Evolutionary conservation across 2,888 invertebrate genomes (phyloP), one percentile per base, ranked within the genome.

Genomic region (Gisinianus flammeolus): DNA sequence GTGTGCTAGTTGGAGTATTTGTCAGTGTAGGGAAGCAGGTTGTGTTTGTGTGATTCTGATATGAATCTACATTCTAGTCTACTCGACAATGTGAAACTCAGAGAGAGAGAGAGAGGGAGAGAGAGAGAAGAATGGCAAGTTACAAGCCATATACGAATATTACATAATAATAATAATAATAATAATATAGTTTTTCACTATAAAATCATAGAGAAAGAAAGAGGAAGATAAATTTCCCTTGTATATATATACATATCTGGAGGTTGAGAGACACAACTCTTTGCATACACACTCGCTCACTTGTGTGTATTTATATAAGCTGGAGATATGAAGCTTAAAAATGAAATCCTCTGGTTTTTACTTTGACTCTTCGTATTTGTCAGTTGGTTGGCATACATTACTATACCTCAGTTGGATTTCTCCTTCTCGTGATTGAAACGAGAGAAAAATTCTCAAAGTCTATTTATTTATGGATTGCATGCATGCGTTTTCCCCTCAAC

Each of bases 361-460:
- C 54, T 54, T 54, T 54, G 19, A 54, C 54, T 54, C 54, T 16
- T 4, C 54, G 54, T 54, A 54, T 54, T 54, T 54, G 54, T 54
- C 54, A 54, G 54, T 54, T 44, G n/a, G n/a, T n/a, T n/a, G 54
- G 8, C 54, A 54, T 54, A n/a, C n/a, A 54, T 54, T 54, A n/a
- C n/a, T n/a, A n/a, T n/a, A 54, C 54, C 54, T 54, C 54, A n/a
- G 54, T n/a, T n/a, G 66, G 30, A 66, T 66, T 66, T 66, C 66
- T 66, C 66, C 10, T n/a, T n/a, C n/a, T 19, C 28, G 28, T 66
- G 66, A 66, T 66, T 66, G 66, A 66, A 66, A 30, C 31, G 66
- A 66, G 31, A n/a, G n/a, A n/a, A n/a, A n/a, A n/a, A n/a, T 30
- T 66, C n/a, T 66, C 66, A 10, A 30, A 66, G 62, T 62, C 62